phyloP scores from a whole-genome alignment of 2,888 invertebrate genomes.

The Flexamia atlantica region DNA sequence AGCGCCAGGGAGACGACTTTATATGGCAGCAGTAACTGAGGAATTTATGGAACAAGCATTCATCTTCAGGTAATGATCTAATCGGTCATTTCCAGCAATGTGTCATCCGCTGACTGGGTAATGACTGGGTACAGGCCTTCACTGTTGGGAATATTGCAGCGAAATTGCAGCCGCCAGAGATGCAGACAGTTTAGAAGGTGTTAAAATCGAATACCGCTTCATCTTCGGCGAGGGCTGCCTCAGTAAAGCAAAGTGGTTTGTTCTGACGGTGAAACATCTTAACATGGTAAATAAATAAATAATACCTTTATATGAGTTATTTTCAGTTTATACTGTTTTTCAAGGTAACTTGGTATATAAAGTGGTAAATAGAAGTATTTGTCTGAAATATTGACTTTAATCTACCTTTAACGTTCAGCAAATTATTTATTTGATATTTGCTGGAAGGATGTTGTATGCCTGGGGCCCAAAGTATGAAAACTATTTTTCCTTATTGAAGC shows the following conservation, averaged over 20 bases:
- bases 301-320: too few species aligned
- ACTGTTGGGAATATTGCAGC: slow-evolving; percentile 27
- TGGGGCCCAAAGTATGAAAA: too few species aligned
- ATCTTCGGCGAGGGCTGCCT: not conserved
- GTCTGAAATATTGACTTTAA: too few species aligned
- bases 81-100: slow-evolving; percentile 39
- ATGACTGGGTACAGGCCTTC: not conserved
- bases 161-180: not conserved
- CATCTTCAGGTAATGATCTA: slow-evolving; percentile 33
- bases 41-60: slow-evolving; percentile 33
- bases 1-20: not conserved
- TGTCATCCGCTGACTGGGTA: slow-evolving; percentile 36
- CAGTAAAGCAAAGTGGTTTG: not conserved
- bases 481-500: too few species aligned
- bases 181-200: slow-evolving; percentile 40
- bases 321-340: too few species aligned
- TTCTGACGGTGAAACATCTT: not conserved
- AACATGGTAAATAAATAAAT: too few species aligned
- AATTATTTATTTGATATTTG: too few species aligned
- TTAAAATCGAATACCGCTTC: slow-evolving; percentile 22
- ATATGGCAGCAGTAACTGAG: slow-evolving; percentile 25
- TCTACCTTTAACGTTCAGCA: too few species aligned
- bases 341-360: too few species aligned
- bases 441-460: too few species aligned
- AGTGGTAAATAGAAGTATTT: too few species aligned